Evolutionary conservation across 2,888 invertebrate genomes (phyloP), one percentile per base, ranked within the genome.

Genomic region (Synergus gifuensis): DNA sequence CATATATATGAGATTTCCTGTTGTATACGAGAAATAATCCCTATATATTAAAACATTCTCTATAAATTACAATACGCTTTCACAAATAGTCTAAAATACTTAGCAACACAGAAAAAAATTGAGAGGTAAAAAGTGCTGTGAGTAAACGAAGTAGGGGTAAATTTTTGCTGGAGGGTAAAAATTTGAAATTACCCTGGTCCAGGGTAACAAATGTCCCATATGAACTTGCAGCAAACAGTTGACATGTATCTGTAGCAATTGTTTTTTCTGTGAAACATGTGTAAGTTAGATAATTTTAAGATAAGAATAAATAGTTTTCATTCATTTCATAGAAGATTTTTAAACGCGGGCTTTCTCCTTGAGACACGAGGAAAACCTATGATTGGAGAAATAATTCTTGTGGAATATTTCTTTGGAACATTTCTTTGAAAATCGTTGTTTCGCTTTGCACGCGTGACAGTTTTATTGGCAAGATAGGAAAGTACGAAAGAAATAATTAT

Each of bases 401-500:
- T 18, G 54, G n/a, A 18, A 54, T 54, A 54, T 54, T 54, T 60
- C 12, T 60, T 36, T 18, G 54, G n/a, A 8, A n/a, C n/a, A 54
- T 54, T 54, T 60, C 12, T 28, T 22, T 22, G 12, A 5, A 60
- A 12, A 60, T 11, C 11, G 11, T 36, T 54, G 28, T 28, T 73
- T 73, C 54, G 9, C 28, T 69, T 69, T 49, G 49, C 28, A 49
- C 49, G 16, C 28, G 22, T 44, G 22, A 67, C 44, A 67, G 28
- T 28, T 49, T 73, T 28, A 40, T 54, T 28, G 36, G 9, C 36
- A 49, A 46, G 69, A 49, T 49, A 69, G 49, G 28, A 69, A 49
- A 28, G 69, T 49, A 49, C 49, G 46, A 14, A 49, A 36, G 36
- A 22, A 69, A 69, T 49, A 49, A 69, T 49, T 46, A 69, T 28